These are phyloP conservation scores for Physella acuta DNA, from an alignment of 1,140 invertebrate genomes.

Conservation along the genomic window DNA sequence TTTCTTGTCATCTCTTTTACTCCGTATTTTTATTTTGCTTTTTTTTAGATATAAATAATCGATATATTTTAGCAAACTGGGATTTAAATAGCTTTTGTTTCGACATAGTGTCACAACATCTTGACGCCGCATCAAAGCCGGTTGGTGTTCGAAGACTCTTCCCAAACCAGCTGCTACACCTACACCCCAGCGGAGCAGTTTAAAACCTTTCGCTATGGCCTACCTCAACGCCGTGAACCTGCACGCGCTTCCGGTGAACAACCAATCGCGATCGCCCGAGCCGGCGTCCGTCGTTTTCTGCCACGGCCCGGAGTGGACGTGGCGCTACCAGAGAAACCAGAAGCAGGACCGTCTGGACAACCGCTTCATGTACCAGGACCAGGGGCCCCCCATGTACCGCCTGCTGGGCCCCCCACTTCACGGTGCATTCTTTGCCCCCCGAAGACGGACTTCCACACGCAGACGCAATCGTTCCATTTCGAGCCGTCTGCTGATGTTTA, in stretches of 20 bases:
- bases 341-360: not conserved
- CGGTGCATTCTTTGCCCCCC: constrained; percentile 12
- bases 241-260: constrained; percentile 11
- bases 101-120: too few species aligned
- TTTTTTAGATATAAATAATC: too few species aligned
- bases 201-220: too few species aligned
- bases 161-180: too few species aligned
- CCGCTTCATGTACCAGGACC: constrained; percentile 24
- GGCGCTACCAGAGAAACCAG: constrained; percentile 10
- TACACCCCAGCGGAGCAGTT: too few species aligned
- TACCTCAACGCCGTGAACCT: constrained; percentile 12
- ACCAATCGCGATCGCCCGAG: not conserved
- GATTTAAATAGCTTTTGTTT: too few species aligned
- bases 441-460: constrained; percentile 1
- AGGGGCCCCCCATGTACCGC: constrained; percentile 19
- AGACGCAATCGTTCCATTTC: constrained; percentile 7
- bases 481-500: constrained; percentile 8
- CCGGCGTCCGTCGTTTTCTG: constrained; percentile 19
- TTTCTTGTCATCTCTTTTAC: too few species aligned
- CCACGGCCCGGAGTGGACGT: constrained; percentile 9
- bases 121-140: too few species aligned
- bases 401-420: constrained; percentile 20
- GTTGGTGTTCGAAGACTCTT: too few species aligned
- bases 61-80: too few species aligned
- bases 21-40: too few species aligned